Conservation (phyloP, 2,113 vertebrate species). For the Xenopus borealis region DNA sequence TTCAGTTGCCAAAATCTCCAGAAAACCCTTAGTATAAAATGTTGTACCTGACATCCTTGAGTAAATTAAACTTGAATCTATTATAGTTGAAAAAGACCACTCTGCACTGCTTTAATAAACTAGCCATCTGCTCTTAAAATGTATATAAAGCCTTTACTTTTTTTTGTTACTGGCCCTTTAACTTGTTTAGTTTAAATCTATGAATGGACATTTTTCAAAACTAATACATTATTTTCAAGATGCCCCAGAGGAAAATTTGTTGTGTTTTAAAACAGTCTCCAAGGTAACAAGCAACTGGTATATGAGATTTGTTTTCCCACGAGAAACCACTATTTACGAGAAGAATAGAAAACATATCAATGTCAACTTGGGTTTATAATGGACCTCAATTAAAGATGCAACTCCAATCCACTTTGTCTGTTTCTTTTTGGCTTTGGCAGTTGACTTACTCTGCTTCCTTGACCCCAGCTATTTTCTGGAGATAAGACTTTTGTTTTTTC, state of each 20-base stretch:
- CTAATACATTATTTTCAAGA: conserved; percentile 2
- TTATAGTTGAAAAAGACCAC: too few species aligned
- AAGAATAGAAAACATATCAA: conserved; percentile 24
- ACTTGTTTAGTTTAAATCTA: too few species aligned
- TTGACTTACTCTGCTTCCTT: conserved; percentile 17
- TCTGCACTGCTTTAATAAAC: too few species aligned
- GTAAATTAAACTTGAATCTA: too few species aligned
- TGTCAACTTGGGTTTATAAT: conserved; percentile 28
- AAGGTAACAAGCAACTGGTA: conserved; percentile 19
- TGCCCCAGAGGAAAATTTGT: conserved; percentile 18
- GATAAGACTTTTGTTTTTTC: conserved; percentile 28
- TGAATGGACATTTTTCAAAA: background rate
- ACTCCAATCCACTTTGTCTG: conserved; percentile 18
- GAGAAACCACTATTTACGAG: conserved; percentile 6
- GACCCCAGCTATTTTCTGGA: conserved; percentile 12
- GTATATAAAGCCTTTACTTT: too few species aligned
- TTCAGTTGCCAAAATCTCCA: too few species aligned
- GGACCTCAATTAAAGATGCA: conserved; percentile 33
- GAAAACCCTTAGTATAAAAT: too few species aligned
- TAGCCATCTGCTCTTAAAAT: too few species aligned
- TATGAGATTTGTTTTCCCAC: conserved; percentile 8
- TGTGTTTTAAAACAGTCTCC: conserved; percentile 22
- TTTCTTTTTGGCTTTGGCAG: conserved; percentile 20
- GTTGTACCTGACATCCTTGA: too few species aligned
- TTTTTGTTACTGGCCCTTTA: too few species aligned